These are phyloP conservation scores for Andrena trimmerana DNA, from an alignment of 2,888 invertebrate genomes.

Conservation along the genomic window DNA sequence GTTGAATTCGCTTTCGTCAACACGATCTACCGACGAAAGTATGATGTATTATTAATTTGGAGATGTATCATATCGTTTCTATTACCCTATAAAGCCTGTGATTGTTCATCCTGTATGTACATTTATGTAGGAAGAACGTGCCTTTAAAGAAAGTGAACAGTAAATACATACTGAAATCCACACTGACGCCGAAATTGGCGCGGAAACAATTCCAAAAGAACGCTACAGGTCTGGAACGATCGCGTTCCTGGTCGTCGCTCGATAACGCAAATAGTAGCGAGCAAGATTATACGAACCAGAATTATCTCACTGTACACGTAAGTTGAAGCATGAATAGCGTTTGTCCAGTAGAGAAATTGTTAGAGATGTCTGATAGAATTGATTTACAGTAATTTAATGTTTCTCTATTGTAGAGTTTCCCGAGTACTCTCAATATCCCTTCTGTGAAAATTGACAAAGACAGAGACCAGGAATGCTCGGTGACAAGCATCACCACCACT, in stretches of 20 bases:
- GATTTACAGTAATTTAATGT: not conserved
- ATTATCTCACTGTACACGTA: slow-evolving; percentile 92
- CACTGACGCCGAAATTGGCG: slow-evolving; percentile 91
- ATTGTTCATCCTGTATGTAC: not conserved
- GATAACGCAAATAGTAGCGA: slow-evolving; percentile 87
- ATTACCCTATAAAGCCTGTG: not conserved
- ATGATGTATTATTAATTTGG: slow-evolving; percentile 75
- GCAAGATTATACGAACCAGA: slow-evolving; percentile 88
- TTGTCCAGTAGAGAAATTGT: no score
- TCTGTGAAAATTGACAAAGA: slow-evolving; percentile 90
- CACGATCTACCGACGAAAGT: slow-evolving; percentile 94
- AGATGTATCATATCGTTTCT: not conserved
- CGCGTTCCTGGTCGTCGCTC: slow-evolving; percentile 91
- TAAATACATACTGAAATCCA: slow-evolving; percentile 93
- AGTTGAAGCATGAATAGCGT: slow-evolving; percentile 77
- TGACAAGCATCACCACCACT: slow-evolving; percentile 80
- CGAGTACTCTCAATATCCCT: slow-evolving; percentile 88
- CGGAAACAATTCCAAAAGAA: slow-evolving; percentile 90
- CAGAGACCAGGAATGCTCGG: slow-evolving; percentile 84
- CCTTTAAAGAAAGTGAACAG: slow-evolving; percentile 91
- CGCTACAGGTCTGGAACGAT: slow-evolving; percentile 88
- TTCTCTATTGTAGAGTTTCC: slow-evolving; percentile 87
- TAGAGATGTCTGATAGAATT: not conserved
- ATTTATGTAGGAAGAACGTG: slow-evolving; percentile 88
- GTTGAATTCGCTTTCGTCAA: slow-evolving; percentile 96